phyloP scores from a whole-genome alignment of 2,797 vertebrate species.

The Syngnathus acus region DNA sequence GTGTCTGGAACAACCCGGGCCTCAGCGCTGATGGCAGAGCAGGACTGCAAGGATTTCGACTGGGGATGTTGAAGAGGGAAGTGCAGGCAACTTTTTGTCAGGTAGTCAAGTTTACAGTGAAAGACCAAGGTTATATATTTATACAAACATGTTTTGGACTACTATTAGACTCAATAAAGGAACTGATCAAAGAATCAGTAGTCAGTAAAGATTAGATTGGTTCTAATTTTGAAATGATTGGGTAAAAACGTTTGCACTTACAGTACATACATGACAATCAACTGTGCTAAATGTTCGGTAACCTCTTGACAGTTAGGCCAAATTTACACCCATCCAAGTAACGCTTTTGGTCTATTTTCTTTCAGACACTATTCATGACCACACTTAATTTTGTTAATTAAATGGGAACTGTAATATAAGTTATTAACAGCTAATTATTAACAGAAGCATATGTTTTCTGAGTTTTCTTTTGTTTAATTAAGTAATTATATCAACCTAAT shows the following conservation, averaged over 20 bases:
- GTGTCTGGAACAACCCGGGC: conserved; percentile 25
- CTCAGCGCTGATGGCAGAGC: conserved; percentile 21
- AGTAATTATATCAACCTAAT: neutral
- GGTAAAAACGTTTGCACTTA: neutral
- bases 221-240: neutral
- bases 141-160: too few species aligned
- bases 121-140: neutral
- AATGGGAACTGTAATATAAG: neutral
- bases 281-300: neutral
- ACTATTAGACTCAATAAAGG: neutral
- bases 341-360: neutral
- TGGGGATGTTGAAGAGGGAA: neutral
- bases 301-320: neutral
- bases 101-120: neutral
- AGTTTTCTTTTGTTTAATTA: neutral
- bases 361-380: neutral
- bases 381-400: neutral
- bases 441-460: neutral
- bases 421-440: too few species aligned
- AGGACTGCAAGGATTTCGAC: neutral
- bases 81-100: neutral
- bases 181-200: neutral
- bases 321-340: neutral
- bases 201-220: neutral
- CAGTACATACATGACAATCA: neutral